phyloP scores from a whole-genome alignment of 64 coral and sea anemone genomes.

The Anthopleura sola region DNA sequence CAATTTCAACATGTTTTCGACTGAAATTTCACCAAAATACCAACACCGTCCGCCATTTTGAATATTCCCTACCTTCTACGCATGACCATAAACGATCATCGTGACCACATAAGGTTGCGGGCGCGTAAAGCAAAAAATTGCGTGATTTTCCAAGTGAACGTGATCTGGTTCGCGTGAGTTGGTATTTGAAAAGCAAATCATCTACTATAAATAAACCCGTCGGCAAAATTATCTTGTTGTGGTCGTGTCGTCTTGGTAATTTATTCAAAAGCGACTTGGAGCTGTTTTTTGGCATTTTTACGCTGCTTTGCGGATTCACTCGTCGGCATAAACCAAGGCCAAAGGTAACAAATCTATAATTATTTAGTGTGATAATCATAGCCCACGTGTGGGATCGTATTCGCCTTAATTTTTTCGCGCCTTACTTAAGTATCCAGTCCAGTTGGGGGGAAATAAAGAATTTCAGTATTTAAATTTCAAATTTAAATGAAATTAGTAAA shows the following conservation, averaged over 20 bases:
- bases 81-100: not conserved
- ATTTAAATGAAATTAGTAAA: too few relatives aligned
- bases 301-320: not conserved
- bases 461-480: too few relatives aligned
- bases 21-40: not conserved
- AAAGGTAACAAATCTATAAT: not conserved
- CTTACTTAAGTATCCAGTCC: too few relatives aligned
- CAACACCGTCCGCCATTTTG: not conserved
- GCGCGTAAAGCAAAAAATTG: not conserved
- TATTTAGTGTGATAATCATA: too few relatives aligned
- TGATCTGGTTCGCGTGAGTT: not conserved
- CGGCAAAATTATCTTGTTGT: not conserved
- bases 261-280: constrained; percentile 2
- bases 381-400: too few relatives aligned
- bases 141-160: not conserved
- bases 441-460: too few relatives aligned
- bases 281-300: not conserved
- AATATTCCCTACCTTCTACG: not conserved
- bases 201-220: not conserved
- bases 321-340: not conserved
- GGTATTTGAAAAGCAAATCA: not conserved
- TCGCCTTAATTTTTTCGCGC: too few relatives aligned
- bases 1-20: too few relatives aligned
- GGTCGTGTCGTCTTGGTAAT: not conserved
- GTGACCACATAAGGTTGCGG: not conserved